Conservation (phyloP, 2,797 vertebrate species). For the Pantherophis vulpinus region DNA sequence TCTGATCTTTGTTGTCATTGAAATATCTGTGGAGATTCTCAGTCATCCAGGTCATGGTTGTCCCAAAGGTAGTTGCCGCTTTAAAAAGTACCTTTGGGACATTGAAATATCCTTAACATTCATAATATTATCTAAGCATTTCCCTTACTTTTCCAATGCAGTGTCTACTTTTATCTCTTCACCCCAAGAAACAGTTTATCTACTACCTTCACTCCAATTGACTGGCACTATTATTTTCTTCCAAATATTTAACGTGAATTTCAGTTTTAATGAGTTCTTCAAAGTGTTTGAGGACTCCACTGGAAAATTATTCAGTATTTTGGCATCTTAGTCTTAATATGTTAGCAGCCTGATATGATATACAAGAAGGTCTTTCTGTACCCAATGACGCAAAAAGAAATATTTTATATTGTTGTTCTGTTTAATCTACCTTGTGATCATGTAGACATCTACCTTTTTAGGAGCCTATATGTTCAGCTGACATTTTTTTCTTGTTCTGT, state of each 20-base stretch:
- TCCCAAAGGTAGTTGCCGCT: no score
- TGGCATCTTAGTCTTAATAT: background rate
- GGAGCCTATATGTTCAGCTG: background rate
- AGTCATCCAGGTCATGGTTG: no score
- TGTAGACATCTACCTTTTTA: background rate
- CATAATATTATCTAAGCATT: background rate
- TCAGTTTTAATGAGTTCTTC: background rate
- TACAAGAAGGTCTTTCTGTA: background rate
- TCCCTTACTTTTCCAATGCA: background rate
- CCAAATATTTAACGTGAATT: background rate
- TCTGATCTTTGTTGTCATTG: background rate
- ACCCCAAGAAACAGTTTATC: background rate
- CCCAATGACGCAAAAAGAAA: background rate
- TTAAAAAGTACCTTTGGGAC: no score
- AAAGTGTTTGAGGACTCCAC: background rate
- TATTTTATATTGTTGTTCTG: background rate
- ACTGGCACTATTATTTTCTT: background rate
- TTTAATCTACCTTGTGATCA: background rate
- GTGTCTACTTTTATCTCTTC: background rate
- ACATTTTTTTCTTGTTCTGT: background rate
- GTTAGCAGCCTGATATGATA: background rate
- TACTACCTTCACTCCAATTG: background rate
- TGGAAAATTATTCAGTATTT: background rate
- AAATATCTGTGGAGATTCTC: background rate
- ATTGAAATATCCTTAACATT: background rate